These are phyloP conservation scores for Dasysyrphus tricinctus DNA, from an alignment of 2,888 invertebrate species.

Conservation along the genomic window DNA sequence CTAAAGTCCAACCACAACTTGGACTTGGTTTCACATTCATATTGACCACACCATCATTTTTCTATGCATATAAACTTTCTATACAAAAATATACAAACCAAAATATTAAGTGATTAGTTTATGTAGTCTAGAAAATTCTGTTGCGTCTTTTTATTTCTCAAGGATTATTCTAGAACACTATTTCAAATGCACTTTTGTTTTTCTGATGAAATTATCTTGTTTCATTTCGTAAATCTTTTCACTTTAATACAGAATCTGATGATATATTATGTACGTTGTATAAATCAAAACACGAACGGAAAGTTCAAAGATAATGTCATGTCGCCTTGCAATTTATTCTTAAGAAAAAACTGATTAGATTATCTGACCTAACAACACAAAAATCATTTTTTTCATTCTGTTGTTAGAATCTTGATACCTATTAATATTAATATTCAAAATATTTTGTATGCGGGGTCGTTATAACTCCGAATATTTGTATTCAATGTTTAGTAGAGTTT, in stretches of 20 bases:
- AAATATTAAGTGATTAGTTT: background rate
- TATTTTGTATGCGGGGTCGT: too few species aligned
- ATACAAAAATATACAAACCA: background rate
- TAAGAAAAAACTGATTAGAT: slow-evolving; percentile 4
- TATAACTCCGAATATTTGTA: too few species aligned
- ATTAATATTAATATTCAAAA: background rate
- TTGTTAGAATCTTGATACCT: background rate
- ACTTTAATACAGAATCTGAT: background rate
- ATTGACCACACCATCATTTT: too few species aligned
- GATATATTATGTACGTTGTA: background rate
- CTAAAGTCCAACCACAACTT: too few species aligned
- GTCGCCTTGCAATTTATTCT: background rate
- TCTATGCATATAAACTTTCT: too few species aligned
- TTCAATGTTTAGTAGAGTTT: too few species aligned
- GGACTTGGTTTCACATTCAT: too few species aligned
- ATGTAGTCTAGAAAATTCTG: background rate
- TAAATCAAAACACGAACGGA: background rate
- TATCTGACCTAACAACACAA: slow-evolving; percentile 1
- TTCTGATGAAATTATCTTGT: background rate
- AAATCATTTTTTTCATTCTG: background rate
- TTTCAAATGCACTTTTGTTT: background rate
- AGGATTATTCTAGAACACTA: background rate
- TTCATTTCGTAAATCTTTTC: background rate
- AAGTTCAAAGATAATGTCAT: slow-evolving; percentile 1
- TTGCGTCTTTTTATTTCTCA: background rate